Evolutionary conservation across 2,113 vertebrate species (phyloP).

Genomic region (Trogon surrucura): DNA sequence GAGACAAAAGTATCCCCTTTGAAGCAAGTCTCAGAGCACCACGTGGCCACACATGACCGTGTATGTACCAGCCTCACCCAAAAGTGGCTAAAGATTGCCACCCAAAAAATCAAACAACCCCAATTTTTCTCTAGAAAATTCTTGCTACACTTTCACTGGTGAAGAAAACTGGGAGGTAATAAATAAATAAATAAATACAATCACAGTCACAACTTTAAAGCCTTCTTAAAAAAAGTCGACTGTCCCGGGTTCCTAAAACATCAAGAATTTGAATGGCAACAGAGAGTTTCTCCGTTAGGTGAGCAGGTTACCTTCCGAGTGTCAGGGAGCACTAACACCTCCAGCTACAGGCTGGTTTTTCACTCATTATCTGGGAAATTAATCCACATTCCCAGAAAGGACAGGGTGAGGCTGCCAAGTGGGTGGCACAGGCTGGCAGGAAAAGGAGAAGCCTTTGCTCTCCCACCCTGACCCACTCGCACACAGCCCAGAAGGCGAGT

Average conservation of each 20-base stretch:
- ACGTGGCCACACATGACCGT: rapidly evolving
- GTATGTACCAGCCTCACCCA: background rate
- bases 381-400: background rate
- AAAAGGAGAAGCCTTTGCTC: background rate
- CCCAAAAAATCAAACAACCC: background rate
- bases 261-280: background rate
- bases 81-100: background rate
- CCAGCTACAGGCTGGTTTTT: background rate
- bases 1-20: background rate
- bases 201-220: background rate
- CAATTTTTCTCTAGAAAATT: background rate
- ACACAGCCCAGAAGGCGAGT: background rate
- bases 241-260: background rate
- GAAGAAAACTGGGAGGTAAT: background rate
- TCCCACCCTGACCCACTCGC: background rate
- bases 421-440: background rate
- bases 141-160: background rate
- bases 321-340: background rate
- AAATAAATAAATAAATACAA: background rate
- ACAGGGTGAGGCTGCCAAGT: background rate
- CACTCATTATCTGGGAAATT: background rate
- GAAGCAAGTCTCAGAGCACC: background rate
- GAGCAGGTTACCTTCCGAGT: background rate
- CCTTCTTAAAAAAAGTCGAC: background rate
- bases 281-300: background rate